Evolutionary conservation across 2,797 vertebrate genomes (phyloP).

Genomic region (Spondyliosoma cantharus): DNA sequence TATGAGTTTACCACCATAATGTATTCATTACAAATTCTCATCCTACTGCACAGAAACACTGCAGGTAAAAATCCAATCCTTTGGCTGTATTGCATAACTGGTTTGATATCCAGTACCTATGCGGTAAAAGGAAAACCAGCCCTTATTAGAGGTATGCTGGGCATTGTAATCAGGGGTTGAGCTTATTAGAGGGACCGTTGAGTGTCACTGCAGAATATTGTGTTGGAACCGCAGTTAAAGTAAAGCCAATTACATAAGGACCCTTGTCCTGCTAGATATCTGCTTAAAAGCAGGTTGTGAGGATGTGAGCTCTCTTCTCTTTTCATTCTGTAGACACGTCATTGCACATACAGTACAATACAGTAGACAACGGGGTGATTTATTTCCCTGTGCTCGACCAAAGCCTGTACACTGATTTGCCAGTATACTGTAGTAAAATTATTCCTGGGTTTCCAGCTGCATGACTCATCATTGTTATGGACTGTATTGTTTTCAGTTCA

Average conservation of each 20-base stretch:
- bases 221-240: constrained; percentile 31
- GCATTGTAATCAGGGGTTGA: constrained; percentile 48
- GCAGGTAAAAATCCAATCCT: constrained; percentile 25
- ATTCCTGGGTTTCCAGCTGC: constrained; percentile 38
- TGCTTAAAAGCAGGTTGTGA: constrained; percentile 15
- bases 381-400: constrained; percentile 19
- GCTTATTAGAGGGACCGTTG: constrained; percentile 51
- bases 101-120: constrained; percentile 39
- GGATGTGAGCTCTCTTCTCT: background rate
- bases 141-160: constrained; percentile 27
- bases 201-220: constrained; percentile 33
- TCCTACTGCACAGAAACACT: constrained; percentile 5
- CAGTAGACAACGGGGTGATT: constrained; percentile 27
- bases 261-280: constrained; percentile 7
- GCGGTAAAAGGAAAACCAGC: background rate
- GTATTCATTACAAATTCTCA: background rate
- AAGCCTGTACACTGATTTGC: constrained; percentile 8
- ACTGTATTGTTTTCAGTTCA: constrained; percentile 47
- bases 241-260: constrained; percentile 53
- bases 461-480: constrained; percentile 53
- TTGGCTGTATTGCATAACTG: constrained; percentile 36
- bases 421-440: constrained; percentile 21
- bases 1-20: background rate
- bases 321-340: constrained; percentile 11
- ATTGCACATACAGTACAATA: constrained; percentile 19